Evolutionary conservation across 2,797 vertebrate genomes (phyloP), one percentile per base, ranked within the genome.

Genomic region (Fistularia tabacaria): DNA sequence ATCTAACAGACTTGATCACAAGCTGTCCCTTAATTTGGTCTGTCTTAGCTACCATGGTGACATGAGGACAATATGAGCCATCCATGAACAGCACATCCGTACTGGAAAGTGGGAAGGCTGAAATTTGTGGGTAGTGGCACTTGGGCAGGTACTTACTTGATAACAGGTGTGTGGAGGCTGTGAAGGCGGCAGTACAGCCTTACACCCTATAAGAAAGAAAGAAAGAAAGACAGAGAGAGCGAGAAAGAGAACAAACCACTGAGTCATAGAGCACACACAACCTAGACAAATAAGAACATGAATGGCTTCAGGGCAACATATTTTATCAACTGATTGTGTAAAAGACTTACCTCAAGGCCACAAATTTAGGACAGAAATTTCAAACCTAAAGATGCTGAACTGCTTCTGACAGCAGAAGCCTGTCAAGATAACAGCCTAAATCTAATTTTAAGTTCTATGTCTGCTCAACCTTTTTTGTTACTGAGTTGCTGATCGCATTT

Each of bases 101-200:
- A 25, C 2, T 25, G 76, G 76, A 74, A 45, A 62, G 58, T 11
- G 36, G 42, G 12, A 8, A 37, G 9, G 73, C 71, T 79, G 55
- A 54, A 59, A 72, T 67, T 63, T 0, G 7, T 2, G 46, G 38
- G 40, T 42, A 38, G 40, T 8, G 8, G 36, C 38, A 14, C 46
- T 8, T 44, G 65, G 69, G 76, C 73, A 78, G 73, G 81, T 79
- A 94, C 97, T 94, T 88, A 99, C 97, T 99, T 99, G 84, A 99
- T 90, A 67, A 98, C 92, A 3, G 95, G 96, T 43, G 81, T 92
- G 66, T 94, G 92, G 25, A 99, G 92, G 88, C 95, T 94, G 85
- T 99, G 97, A 4, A 99, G 92, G 45, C 97, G 93, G 85, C 96
- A 98, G 87, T 99, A 99, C 39, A 99, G 90, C 72, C 97, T 92